A percentile compares a stretch with the other conserved stretches of the same genome.
These are phyloP conservation scores for Stegana nigrithorax DNA, from an alignment of 2,888 invertebrate species.

Conservation along the genomic window DNA sequence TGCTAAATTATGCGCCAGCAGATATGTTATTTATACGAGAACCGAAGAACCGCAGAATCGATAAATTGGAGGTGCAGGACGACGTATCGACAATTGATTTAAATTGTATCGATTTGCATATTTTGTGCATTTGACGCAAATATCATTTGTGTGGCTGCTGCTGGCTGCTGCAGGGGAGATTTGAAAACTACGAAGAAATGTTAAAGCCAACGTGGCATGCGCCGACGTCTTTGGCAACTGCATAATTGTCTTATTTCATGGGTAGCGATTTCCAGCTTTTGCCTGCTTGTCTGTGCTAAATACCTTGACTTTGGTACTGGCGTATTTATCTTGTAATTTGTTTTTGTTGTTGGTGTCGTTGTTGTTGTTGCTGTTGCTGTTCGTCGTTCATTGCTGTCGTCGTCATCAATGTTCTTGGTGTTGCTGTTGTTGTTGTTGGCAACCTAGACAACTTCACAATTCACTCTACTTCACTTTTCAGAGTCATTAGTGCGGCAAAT, in stretches of 20 bases:
- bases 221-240: no score
- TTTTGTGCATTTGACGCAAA: constrained; percentile 45
- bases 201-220: no score
- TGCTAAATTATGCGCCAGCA: constrained; percentile 18
- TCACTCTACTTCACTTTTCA: constrained; percentile 16
- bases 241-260: constrained; percentile 28
- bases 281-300: neutral
- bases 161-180: constrained; percentile 9
- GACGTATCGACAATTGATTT: constrained; percentile 48
- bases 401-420: no score
- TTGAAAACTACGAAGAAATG: neutral
- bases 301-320: constrained; percentile 8
- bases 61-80: neutral
- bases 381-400: no score
- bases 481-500: constrained; percentile 53
- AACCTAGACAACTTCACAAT: no score
- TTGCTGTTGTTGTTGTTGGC: constrained; percentile 24
- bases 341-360: constrained; percentile 2
- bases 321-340: constrained; percentile 26
- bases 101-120: constrained; percentile 52
- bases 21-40: constrained; percentile 10
- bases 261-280: constrained; percentile 17
- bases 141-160: no score
- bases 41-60: neutral
- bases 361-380: neutral